phyloP scores from a whole-genome alignment of 2,113 vertebrate genomes.

The Tor tambroides region DNA sequence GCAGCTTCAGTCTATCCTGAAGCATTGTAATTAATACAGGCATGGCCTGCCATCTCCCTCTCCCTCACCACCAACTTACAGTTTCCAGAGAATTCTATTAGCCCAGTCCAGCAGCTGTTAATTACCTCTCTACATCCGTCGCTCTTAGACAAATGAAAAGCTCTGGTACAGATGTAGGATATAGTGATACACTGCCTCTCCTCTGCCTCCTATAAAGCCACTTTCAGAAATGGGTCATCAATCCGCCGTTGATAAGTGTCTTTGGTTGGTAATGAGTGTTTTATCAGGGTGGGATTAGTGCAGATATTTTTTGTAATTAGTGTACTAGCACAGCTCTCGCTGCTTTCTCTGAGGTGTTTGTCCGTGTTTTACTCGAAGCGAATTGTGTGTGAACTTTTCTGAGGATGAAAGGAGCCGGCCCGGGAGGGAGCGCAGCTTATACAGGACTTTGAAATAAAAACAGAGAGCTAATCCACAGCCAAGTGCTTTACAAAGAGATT shows the following conservation, averaged over 20 bases:
- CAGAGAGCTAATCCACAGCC: conserved; percentile 41
- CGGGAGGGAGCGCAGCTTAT: conserved; percentile 32
- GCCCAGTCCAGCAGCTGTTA: conserved; percentile 76
- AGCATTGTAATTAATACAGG: conserved; percentile 43
- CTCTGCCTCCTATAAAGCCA: conserved; percentile 73
- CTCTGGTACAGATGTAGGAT: conserved; percentile 72
- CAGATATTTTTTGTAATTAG: conserved; percentile 78
- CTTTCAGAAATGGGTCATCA: conserved; percentile 79
- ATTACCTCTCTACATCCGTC: conserved; percentile 76
- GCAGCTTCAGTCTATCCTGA: neutral
- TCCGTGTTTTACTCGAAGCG: conserved; percentile 35
- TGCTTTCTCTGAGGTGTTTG: conserved; percentile 70
- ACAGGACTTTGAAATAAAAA: conserved; percentile 26
- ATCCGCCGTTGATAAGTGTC: conserved; percentile 81
- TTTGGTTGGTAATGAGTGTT: conserved; percentile 78
- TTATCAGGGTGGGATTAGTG: conserved; percentile 78
- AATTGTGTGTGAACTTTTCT: conserved; percentile 67
- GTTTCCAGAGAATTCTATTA: conserved; percentile 79
- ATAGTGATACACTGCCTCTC: conserved; percentile 72
- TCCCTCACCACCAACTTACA: conserved; percentile 63
- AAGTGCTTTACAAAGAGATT: conserved; percentile 34
- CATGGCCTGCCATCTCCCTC: conserved; percentile 19
- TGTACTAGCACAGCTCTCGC: conserved; percentile 76
- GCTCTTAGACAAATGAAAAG: conserved; percentile 78
- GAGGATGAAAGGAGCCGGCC: conserved; percentile 64